Conservation (phyloP, 1,140 invertebrate species). For the Drosophila navojoa region DNA sequence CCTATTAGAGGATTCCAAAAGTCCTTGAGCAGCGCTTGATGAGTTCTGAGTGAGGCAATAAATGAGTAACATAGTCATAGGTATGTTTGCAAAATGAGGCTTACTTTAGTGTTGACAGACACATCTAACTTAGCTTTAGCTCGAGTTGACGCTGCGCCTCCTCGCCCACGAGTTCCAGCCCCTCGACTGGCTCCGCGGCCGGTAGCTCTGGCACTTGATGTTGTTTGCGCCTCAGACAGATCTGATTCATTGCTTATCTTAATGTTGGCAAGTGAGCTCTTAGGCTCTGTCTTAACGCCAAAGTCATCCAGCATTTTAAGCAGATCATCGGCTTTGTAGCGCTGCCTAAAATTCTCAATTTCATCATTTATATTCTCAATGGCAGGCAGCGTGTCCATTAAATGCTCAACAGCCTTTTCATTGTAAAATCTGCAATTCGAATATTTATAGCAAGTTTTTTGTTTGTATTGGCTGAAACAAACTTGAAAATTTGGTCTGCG, state of each 20-base stretch:
- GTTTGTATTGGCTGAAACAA: background rate
- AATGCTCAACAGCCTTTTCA: constrained; percentile 69
- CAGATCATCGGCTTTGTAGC: constrained; percentile 55
- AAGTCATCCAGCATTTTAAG: constrained; percentile 59
- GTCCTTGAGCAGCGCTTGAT: constrained; percentile 21
- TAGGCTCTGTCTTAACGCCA: constrained; percentile 8
- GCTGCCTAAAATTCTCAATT: constrained; percentile 52
- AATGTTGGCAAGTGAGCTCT: background rate
- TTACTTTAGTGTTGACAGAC: constrained; percentile 43
- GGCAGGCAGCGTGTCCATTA: constrained; percentile 71
- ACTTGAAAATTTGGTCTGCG: constrained; percentile 76
- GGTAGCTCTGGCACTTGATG: constrained; percentile 10
- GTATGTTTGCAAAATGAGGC: background rate
- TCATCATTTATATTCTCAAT: constrained; percentile 66
- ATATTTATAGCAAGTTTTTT: background rate
- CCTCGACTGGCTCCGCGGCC: constrained; percentile 28
- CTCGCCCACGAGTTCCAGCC: constrained; percentile 30
- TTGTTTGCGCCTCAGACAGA: background rate
- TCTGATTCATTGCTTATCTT: background rate
- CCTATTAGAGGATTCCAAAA: constrained; percentile 28
- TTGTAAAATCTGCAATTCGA: constrained; percentile 59
- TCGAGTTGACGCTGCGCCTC: constrained; percentile 18
- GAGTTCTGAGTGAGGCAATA: constrained; percentile 33
- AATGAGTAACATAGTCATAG: background rate
- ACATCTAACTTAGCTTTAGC: constrained; percentile 47